A percentile compares a stretch with the other conserved stretches of the same genome.
These are phyloP conservation scores for Rhodeus uyekii DNA, from an alignment of 2,797 vertebrate genomes.

Conservation along the genomic window DNA sequence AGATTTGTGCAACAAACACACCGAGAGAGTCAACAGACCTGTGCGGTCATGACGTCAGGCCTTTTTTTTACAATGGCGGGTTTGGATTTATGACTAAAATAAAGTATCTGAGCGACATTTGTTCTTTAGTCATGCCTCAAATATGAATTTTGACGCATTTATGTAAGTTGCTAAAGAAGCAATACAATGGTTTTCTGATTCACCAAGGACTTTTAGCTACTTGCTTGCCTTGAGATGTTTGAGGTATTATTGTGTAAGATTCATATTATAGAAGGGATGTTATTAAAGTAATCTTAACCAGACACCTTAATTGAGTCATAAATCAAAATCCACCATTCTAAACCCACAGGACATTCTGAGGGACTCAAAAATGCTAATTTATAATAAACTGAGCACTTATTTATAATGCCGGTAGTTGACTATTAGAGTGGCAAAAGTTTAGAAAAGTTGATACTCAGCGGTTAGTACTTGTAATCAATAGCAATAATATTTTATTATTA, in stretches of 20 bases:
- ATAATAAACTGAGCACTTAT: neutral
- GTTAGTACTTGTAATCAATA: neutral
- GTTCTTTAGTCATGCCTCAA: neutral
- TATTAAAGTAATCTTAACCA: neutral
- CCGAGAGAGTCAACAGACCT: neutral
- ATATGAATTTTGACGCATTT: neutral
- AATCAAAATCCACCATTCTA: neutral
- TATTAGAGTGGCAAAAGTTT: neutral
- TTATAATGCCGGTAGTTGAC: neutral
- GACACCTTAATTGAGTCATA: neutral
- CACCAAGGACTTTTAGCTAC: neutral
- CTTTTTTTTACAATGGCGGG: neutral
- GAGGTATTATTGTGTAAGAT: neutral
- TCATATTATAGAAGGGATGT: neutral
- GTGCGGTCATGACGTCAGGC: neutral
- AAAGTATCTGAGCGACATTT: neutral
- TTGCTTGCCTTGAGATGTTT: neutral
- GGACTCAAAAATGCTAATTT: neutral
- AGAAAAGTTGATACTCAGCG: neutral
- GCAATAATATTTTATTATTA: neutral
- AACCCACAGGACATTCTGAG: neutral
- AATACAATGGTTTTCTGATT: neutral
- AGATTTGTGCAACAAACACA: constrained; percentile 28
- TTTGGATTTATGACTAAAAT: neutral
- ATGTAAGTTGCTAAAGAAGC: neutral